phyloP scores from a whole-genome alignment of 2,888 invertebrate species.

The Acanthosoma haemorrhoidale region DNA sequence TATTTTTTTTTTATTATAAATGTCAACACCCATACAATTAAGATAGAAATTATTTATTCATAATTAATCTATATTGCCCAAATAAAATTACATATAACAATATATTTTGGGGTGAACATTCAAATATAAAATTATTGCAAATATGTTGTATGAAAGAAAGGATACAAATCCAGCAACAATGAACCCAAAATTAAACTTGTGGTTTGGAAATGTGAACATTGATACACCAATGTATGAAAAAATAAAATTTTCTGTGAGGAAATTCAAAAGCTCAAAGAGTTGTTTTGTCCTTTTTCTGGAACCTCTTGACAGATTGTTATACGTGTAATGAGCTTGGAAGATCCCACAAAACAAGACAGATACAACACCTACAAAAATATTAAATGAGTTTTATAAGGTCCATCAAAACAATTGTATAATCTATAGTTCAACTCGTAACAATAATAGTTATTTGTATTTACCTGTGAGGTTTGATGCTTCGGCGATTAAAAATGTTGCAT shows the following conservation, averaged over 20 bases:
- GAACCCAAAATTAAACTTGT: conserved; percentile 87
- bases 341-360: conserved; percentile 97
- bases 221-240: conserved; percentile 98
- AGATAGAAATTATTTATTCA: too few species aligned
- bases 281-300: conserved; percentile 84
- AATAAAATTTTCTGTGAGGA: conserved; percentile 95
- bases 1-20: too few species aligned
- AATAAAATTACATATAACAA: too few species aligned
- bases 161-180: conserved; percentile 91
- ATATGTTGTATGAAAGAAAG: too few species aligned
- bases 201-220: conserved; percentile 95
- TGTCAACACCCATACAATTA: too few species aligned
- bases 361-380: conserved; percentile 66
- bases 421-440: too few species aligned
- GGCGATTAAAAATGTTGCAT: conserved; percentile 92
- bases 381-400: neutral
- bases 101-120: too few species aligned
- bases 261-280: conserved; percentile 88
- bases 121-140: too few species aligned
- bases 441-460: conserved; percentile 44
- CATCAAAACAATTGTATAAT: neutral
- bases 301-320: conserved; percentile 87
- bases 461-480: conserved; percentile 95
- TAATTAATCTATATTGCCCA: too few species aligned
- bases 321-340: conserved; percentile 98